Percentiles rank a stretch among this genome's conserved stretches.
Evolutionary conservation across 2,797 vertebrate genomes (phyloP).

Genomic region (Botia almorhae): DNA sequence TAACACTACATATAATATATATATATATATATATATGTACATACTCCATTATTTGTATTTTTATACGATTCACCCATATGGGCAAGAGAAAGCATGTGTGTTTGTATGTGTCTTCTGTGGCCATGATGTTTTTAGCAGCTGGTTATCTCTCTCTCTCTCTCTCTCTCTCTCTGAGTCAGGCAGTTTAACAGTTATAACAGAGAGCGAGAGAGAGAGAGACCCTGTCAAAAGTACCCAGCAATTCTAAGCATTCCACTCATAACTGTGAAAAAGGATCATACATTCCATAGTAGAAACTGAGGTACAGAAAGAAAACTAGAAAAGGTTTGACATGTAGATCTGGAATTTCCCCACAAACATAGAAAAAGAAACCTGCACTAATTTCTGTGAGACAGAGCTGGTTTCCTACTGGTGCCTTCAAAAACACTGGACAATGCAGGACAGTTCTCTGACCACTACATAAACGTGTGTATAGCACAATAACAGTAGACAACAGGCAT

Average conservation of each 20-base stretch:
- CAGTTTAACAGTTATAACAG: no score
- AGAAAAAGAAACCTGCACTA: no score
- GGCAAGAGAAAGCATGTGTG: neutral
- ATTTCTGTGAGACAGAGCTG: no score
- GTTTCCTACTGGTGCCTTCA: neutral
- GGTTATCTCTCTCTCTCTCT: constrained; percentile 6
- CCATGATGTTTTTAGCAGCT: constrained; percentile 9
- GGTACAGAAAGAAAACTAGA: neutral
- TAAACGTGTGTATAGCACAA: neutral
- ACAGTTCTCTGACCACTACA: no score
- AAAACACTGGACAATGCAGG: neutral
- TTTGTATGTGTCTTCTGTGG: neutral
- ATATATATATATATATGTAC: no score
- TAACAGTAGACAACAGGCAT: neutral
- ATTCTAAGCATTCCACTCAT: no score
- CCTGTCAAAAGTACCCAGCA: no score
- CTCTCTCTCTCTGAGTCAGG: no score
- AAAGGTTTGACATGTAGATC: neutral
- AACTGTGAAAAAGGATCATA: neutral
- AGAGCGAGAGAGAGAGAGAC: no score
- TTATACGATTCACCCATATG: neutral
- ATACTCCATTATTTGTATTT: no score
- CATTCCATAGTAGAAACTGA: neutral
- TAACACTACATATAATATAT: no score
- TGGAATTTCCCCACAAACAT: neutral